These are phyloP conservation scores for Artibeus jamaicensis DNA, from an alignment of 2,797 vertebrate genomes.

Conservation along the genomic window DNA sequence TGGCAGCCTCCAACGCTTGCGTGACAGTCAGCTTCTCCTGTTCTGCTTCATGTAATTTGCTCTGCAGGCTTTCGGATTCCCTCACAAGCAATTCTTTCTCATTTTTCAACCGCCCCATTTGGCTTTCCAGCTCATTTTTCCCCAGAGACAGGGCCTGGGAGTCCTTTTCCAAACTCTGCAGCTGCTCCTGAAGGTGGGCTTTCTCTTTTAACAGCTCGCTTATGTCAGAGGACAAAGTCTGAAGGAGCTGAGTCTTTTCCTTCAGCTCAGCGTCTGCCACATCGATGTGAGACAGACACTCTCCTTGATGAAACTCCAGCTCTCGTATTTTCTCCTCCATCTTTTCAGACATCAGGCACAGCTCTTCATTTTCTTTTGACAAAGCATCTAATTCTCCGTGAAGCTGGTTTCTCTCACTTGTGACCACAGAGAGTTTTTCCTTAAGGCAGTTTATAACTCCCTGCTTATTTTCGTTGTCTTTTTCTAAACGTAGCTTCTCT, in stretches of 20 bases:
- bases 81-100: conserved; percentile 80
- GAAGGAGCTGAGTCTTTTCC: conserved; percentile 80
- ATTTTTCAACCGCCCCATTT: conserved; percentile 82
- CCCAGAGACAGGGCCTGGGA: conserved; percentile 76
- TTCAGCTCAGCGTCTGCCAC: conserved; percentile 86
- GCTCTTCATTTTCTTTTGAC: conserved; percentile 85
- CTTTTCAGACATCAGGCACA: conserved; percentile 81
- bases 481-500: conserved; percentile 82
- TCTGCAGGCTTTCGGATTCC: conserved; percentile 84
- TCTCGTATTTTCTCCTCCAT: conserved; percentile 84
- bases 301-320: conserved; percentile 82
- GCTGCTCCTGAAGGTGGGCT: conserved; percentile 81
- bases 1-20: conserved; percentile 87
- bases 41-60: conserved; percentile 84
- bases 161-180: conserved; percentile 81
- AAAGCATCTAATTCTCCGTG: conserved; percentile 84
- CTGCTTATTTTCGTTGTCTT: conserved; percentile 83
- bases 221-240: conserved; percentile 74
- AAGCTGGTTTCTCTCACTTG: conserved; percentile 83
- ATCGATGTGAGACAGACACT: conserved; percentile 82
- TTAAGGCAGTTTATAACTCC: conserved; percentile 83
- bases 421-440: conserved; percentile 83
- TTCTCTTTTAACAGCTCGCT: conserved; percentile 82
- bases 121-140: conserved; percentile 81
- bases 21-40: conserved; percentile 84